Percentiles rank a stretch among this genome's conserved stretches.
phyloP scores from a whole-genome alignment of 2,113 vertebrate genomes.

The Periophthalmodon schlosseri region DNA sequence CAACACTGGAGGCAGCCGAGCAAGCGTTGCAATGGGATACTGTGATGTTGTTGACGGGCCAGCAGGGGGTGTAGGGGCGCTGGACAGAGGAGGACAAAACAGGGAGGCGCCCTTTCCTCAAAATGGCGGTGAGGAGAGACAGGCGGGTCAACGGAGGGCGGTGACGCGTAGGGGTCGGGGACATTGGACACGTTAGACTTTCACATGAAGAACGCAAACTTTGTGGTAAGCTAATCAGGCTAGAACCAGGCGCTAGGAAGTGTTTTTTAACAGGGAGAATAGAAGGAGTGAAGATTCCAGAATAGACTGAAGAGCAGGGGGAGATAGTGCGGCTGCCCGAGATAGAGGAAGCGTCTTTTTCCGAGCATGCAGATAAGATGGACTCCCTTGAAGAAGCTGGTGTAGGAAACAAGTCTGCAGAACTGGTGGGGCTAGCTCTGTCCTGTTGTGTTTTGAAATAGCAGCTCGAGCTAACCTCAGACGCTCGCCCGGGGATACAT shows the following conservation, averaged over 20 bases:
- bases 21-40: conserved; percentile 73
- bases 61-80: conserved; percentile 79
- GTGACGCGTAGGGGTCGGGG: conserved; percentile 62
- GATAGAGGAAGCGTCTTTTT: conserved; percentile 61
- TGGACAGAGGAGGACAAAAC: conserved; percentile 65
- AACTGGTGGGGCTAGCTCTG: conserved; percentile 51
- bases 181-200: conserved; percentile 67
- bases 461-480: conserved; percentile 61
- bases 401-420: conserved; percentile 66
- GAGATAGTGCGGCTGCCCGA: conserved; percentile 67
- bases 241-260: conserved; percentile 83
- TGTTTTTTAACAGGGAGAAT: conserved; percentile 81
- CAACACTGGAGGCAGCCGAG: conserved; percentile 80
- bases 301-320: conserved; percentile 71
- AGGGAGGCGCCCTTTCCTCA: conserved; percentile 85
- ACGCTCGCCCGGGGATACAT: conserved; percentile 29
- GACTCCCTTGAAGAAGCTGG: conserved; percentile 77
- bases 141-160: conserved; percentile 83
- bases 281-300: conserved; percentile 76
- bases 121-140: conserved; percentile 90
- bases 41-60: conserved; percentile 72
- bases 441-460: conserved; percentile 59
- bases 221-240: conserved; percentile 77
- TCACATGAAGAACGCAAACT: conserved; percentile 79
- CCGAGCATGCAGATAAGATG: conserved; percentile 66